Base-by-base conservation (phyloP, 2,888 invertebrate genomes). In the Erebia epiphron region DNA sequence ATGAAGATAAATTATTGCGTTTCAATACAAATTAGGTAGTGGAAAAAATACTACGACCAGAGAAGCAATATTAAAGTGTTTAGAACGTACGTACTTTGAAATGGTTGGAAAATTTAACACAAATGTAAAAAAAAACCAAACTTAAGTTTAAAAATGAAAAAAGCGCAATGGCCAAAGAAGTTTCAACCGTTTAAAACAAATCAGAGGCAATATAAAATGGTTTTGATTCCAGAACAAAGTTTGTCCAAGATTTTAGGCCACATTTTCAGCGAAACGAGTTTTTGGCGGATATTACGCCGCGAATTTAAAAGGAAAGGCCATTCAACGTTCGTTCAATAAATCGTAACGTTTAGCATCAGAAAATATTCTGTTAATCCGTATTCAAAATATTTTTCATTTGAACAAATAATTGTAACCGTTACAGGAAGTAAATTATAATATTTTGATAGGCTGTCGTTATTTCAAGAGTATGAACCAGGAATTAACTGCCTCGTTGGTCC, bases 191-290 rank as follows among this genome's bases (percentile, higher is more conserved):
- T 54, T n/a, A 69, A 72, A 75, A 70, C 72, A 71, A 77, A 75
- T 77, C 71, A 69, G 71, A 69, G 61, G 68, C 70, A 70, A 74
- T 74, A 71, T 73, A 75, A 77, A 76, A 66, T 65, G 71, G 71
- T 75, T 68, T 65, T 67, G 35, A 69, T 68, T 72, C 68, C 69
- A 67, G 72, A 69, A 72, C 75, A 70, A 75, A 75, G 72, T 71
- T 70, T 73, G 73, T 74, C 75, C 68, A 74, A 77, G 73, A 75
- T 78, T 76, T 75, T 76, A 75, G 69, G 71, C 73, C 72, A 75
- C 78, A 77, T 80, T 79, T 26, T 79, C 76, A 77, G 73, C 75
- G 75, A 77, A 80, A 80, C 77, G 79, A 77, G 74, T 69, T 75
- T 75, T 70, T 71, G 74, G 72, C 78, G 80, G 79, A 79, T 82